Base-by-base conservation (phyloP, 2,113 vertebrate genomes). In the Trogon melanurus region DNA sequence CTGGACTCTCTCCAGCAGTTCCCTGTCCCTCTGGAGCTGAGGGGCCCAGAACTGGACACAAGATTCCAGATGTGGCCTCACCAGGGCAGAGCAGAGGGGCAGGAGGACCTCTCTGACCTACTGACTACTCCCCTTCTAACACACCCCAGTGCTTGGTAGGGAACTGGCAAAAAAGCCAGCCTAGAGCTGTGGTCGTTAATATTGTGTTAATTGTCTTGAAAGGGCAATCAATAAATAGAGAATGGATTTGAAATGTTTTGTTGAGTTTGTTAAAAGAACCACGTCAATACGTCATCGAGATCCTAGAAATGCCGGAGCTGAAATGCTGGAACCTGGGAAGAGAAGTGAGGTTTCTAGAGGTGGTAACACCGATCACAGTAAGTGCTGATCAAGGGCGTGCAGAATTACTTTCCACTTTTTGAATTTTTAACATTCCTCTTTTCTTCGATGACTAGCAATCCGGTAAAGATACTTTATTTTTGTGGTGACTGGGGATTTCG, bases 261-360 rank as follows among this genome's bases (percentile, higher is more conserved):
- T 53, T 34, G 45, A 15, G 38, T n/a, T 47, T 64, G 48, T 61
- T 14, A 34, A 79, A 70, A 69, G 64, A 36, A 25, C 61, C 3
- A 1, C 32, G 5, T 70, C 0, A 1, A 9, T 70, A 16, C 11
- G 3, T 58, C 38, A 3, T 30, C 15, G n/a, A 71, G 23, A 26
- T 69, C 16, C 38, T 85, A 23, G 56, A 89, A 78, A 22, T 29
- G 7, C 5, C 22, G 14, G n/a, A 76, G 57, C 25, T 73, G 72
- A 73, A 74, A 22, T 71, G 34, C 27, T 72, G 61, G 34, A 64
- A 48, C 53, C 32, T 32, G 34, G 26, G 44, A 44, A 23, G 45
- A 62, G 34, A 13, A 44, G 3, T 12, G 58, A 57, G 6, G 11
- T 64, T 74, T 93, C 83, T 58, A 0, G 26, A 47, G 76, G 15